Evolutionary conservation across 2,888 invertebrate species (phyloP), one percentile per base, ranked within the genome.

Genomic region (Glomeris marginata): DNA sequence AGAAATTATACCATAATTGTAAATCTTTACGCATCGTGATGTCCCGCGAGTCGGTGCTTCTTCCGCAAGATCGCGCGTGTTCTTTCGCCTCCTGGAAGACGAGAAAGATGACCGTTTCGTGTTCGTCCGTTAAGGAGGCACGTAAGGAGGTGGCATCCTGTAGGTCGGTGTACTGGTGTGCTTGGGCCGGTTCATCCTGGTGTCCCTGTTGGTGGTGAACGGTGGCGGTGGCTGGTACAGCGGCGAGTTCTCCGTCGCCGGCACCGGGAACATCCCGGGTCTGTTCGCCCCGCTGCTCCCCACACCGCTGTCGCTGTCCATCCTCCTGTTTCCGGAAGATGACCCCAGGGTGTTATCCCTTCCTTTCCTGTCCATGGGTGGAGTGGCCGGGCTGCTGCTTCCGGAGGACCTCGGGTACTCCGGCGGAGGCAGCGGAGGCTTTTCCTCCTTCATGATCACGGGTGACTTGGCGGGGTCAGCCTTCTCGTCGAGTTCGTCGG

Each of bases 61-160:
- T 28, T 28, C 28, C 4, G 28, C 3, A 8, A 28, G 28, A 28
- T 28, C 8, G 3, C 28, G 4, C 28, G 28, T 28, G 4, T 5
- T 28, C 8, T 28, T 28, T 5, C 28, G 28, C 8, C 28, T 28
- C 28, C 28, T 28, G 28, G 28, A 28, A 28, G 28, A 28, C 28
- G 28, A 28, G 4, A 28, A 28, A 8, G 28, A 5, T 28, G 28
- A 3, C 8, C 8, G 28, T 28, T 28, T 8, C 3, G 28, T 3
- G 28, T 3, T 8, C 28, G 28, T 34, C 18, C 28, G 15, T 90
- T 92, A 94, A 70, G 94, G 94, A 60, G 94, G 92, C 62, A 94
- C 91, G 70, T 95, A 94, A 37, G 94, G 92, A 55, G 94, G 91
- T 46, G 92, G 94, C 70, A 90, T 87, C 64, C 91, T 79, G 75